phyloP scores from a whole-genome alignment of 2,888 invertebrate genomes.

The Lepeophtheirus nordmannii region DNA sequence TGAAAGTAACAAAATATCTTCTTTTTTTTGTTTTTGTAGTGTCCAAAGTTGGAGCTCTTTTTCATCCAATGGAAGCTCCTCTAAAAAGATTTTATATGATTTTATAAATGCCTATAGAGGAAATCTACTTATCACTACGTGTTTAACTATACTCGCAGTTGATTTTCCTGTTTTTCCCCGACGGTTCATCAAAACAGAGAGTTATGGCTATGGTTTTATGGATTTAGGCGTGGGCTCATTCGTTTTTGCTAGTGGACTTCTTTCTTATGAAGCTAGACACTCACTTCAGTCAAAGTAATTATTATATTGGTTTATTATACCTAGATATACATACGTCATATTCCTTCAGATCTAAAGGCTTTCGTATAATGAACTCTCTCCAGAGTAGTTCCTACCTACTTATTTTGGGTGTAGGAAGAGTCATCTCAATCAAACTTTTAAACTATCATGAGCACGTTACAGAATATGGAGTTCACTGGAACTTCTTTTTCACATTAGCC shows the following conservation, averaged over 20 bases:
- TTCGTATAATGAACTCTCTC: background rate
- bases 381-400: conserved; percentile 30
- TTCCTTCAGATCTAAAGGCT: background rate
- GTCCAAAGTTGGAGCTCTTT: background rate
- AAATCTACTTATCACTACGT: conserved; percentile 54
- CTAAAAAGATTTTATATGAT: background rate
- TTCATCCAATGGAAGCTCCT: background rate
- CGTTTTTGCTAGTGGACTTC: conserved; percentile 49
- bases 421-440: conserved; percentile 38
- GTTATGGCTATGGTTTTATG: conserved; percentile 76
- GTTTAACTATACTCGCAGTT: conserved; percentile 73
- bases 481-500: conserved; percentile 89
- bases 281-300: conserved; percentile 39
- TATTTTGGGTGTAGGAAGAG: conserved; percentile 36
- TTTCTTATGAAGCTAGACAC: conserved; percentile 34
- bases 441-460: conserved; percentile 73
- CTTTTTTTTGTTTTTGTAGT: too few species aligned
- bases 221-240: conserved; percentile 86
- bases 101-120: conserved; percentile 51
- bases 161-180: conserved; percentile 78
- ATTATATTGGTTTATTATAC: conserved; percentile 4
- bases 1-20: too few species aligned
- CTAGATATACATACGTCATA: conserved; percentile 5
- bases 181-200: conserved; percentile 66
- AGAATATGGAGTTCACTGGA: conserved; percentile 96